Conservation (phyloP, 2,113 vertebrate species). For the Dipodomys ordii region DNA sequence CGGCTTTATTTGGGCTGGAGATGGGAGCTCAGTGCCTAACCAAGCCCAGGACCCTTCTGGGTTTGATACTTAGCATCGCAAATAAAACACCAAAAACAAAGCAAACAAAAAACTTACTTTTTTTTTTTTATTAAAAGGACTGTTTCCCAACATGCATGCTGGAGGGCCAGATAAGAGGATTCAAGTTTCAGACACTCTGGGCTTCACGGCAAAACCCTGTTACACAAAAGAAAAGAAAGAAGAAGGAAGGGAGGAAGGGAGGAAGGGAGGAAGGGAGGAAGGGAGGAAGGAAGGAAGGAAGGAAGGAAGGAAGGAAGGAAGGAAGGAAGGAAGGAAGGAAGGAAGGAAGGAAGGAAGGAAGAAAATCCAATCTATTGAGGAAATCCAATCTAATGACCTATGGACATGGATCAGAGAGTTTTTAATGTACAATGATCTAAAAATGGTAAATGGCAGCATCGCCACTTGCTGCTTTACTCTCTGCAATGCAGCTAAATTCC, state of each 20-base stretch:
- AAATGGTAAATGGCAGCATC: not conserved
- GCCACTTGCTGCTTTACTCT: not conserved
- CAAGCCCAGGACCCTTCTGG: not conserved
- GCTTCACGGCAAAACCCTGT: not conserved
- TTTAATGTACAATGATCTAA: not conserved
- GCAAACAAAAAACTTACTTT: not conserved
- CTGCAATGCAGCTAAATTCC: not conserved
- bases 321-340: too few species aligned
- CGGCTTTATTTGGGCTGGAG: not conserved
- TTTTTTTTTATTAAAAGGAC: too few species aligned
- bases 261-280: too few species aligned
- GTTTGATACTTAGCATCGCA: not conserved
- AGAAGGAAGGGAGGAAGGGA: too few species aligned
- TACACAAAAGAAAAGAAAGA: not conserved
- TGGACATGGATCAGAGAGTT: not conserved
- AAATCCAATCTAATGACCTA: not conserved
- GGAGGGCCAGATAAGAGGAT: not conserved
- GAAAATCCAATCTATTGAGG: not conserved
- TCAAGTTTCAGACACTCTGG: not conserved
- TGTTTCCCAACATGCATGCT: not conserved
- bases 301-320: not conserved
- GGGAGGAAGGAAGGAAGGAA: not conserved
- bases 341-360: not conserved
- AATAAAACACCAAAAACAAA: not conserved
- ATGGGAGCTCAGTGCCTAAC: not conserved